These are phyloP conservation scores for Aythya baeri DNA, from an alignment of 2,113 vertebrate species.

Conservation along the genomic window DNA sequence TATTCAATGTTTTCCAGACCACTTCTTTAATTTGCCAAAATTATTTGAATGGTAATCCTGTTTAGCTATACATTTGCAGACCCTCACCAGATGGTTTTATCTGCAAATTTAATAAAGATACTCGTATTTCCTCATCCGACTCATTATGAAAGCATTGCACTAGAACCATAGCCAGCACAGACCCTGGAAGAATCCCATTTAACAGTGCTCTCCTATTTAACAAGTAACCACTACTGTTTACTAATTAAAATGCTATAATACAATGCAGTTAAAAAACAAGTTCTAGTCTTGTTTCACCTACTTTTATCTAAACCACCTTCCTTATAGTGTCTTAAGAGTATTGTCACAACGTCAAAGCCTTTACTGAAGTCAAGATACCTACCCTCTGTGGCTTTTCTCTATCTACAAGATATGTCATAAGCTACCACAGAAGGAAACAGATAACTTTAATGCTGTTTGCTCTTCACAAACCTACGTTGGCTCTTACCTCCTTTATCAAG, in stretches of 20 bases:
- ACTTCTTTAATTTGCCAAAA: background rate
- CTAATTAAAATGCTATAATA: background rate
- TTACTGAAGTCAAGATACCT: background rate
- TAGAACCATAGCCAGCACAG: background rate
- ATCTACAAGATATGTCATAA: background rate
- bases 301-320: background rate
- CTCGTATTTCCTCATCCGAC: background rate
- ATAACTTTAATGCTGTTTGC: background rate
- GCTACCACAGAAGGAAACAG: background rate
- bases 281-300: background rate
- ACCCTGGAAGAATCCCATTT: background rate
- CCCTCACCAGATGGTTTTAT: background rate
- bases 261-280: background rate
- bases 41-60: background rate
- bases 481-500: background rate
- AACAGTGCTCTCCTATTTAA: background rate
- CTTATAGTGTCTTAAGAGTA: background rate
- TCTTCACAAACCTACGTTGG: background rate
- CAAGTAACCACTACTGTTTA: background rate
- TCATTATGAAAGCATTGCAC: background rate
- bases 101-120: background rate
- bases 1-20: background rate
- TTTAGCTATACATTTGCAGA: background rate
- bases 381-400: background rate
- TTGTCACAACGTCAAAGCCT: background rate